Percentiles rank a stretch among this genome's conserved stretches.
Conservation (phyloP, 35 echinoderm and acorn worm species). For the Lytechinus pictus region DNA sequence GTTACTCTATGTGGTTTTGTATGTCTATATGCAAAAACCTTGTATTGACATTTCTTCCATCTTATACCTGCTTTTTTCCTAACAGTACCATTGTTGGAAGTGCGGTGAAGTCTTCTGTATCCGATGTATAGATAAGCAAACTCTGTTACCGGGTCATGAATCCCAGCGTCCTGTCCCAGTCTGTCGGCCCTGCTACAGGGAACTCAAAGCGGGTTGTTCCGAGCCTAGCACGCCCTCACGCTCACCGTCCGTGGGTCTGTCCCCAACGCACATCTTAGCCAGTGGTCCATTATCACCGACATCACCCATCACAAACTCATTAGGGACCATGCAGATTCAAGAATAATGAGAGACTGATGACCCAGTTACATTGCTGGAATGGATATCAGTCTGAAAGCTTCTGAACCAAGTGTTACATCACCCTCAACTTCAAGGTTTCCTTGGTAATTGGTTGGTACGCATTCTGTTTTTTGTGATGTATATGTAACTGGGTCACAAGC, state of each 20-base stretch:
- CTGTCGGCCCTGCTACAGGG: conserved; percentile 91
- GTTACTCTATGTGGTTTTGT: too few relatives aligned
- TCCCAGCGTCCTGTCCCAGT: conserved; percentile 93
- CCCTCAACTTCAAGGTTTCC: neutral
- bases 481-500: neutral
- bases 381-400: neutral
- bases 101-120: conserved; percentile 98
- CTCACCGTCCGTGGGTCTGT: conserved; percentile 60
- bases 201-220: conserved; percentile 89
- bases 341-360: conserved; percentile 18
- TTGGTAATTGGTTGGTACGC: neutral
- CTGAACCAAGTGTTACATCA: neutral
- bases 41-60: too few relatives aligned
- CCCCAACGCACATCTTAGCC: conserved; percentile 2
- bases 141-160: conserved; percentile 89
- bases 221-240: conserved; percentile 68
- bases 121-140: conserved; percentile 99
- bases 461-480: neutral
- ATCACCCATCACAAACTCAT: conserved; percentile 16
- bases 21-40: too few relatives aligned
- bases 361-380: neutral
- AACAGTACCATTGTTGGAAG: conserved; percentile 98
- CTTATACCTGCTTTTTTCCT: neutral
- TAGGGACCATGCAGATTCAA: conserved; percentile 7
- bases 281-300: neutral